Evolutionary conservation across 2,888 invertebrate genomes (phyloP).

Genomic region (Bugula neritina): DNA sequence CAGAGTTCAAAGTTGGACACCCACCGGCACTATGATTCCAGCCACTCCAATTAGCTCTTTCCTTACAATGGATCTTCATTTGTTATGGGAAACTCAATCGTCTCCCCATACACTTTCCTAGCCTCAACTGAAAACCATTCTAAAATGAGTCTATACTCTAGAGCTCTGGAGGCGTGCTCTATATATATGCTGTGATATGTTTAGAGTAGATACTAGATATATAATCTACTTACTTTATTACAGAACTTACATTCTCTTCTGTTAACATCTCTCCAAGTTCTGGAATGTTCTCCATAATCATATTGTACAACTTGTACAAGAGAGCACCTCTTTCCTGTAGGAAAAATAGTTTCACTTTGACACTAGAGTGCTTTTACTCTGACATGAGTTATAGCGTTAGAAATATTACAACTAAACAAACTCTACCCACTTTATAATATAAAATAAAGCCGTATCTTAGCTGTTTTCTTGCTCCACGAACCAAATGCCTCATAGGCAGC

Average conservation of each 20-base stretch:
- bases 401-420: too few relatives aligned
- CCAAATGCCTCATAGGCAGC: slow-evolving; percentile 71
- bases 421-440: not conserved
- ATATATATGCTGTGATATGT: too few relatives aligned
- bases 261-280: slow-evolving; percentile 51
- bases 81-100: too few relatives aligned
- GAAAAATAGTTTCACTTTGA: too few relatives aligned
- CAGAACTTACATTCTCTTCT: slow-evolving; percentile 45
- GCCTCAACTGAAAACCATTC: slow-evolving; percentile 96
- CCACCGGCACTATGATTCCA: slow-evolving; percentile 82
- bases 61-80: slow-evolving; percentile 60
- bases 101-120: slow-evolving; percentile 71
- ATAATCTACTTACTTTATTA: too few relatives aligned
- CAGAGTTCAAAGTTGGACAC: too few relatives aligned
- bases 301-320: slow-evolving; percentile 71
- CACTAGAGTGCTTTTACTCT: too few relatives aligned
- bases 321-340: slow-evolving; percentile 56
- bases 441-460: slow-evolving; percentile 38
- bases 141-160: too few relatives aligned
- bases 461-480: slow-evolving; percentile 65
- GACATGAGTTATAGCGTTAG: too few relatives aligned
- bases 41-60: slow-evolving; percentile 86
- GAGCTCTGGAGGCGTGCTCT: not conserved
- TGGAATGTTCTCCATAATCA: slow-evolving; percentile 68
- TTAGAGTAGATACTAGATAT: too few relatives aligned